Conservation (phyloP, 2,797 vertebrate species). For the Smutsia temminckii region DNA sequence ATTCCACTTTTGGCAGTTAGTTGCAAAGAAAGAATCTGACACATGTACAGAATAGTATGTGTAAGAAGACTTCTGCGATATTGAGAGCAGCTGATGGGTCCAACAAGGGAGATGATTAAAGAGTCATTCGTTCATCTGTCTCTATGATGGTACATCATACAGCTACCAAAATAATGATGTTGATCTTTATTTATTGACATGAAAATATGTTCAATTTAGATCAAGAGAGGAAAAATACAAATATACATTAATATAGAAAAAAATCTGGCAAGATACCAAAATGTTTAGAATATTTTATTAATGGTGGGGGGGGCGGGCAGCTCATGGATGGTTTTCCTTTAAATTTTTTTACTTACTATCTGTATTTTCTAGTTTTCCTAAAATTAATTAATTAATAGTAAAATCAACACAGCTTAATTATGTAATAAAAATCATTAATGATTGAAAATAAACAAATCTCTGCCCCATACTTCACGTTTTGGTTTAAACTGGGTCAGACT, state of each 20-base stretch:
- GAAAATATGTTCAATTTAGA: neutral
- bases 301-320: neutral
- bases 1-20: neutral
- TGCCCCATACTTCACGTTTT: neutral
- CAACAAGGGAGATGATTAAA: neutral
- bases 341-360: neutral
- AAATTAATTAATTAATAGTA: neutral
- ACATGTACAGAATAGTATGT: neutral
- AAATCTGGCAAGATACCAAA: neutral
- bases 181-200: neutral
- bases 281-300: conserved; percentile 39
- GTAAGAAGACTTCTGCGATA: neutral
- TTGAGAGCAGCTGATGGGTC: neutral
- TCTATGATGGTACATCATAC: neutral
- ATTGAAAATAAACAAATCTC: conserved; percentile 6
- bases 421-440: neutral
- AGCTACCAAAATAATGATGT: neutral
- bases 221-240: neutral
- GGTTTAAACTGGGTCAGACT: neutral
- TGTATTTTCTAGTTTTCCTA: conserved; percentile 5
- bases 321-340: neutral
- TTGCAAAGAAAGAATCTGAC: neutral
- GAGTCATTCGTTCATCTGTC: neutral
- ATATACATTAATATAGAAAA: neutral
- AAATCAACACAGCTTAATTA: neutral